Evolutionary conservation across 2,888 invertebrate genomes (phyloP), one percentile per base, ranked within the genome.

Genomic region (Timema podura): DNA sequence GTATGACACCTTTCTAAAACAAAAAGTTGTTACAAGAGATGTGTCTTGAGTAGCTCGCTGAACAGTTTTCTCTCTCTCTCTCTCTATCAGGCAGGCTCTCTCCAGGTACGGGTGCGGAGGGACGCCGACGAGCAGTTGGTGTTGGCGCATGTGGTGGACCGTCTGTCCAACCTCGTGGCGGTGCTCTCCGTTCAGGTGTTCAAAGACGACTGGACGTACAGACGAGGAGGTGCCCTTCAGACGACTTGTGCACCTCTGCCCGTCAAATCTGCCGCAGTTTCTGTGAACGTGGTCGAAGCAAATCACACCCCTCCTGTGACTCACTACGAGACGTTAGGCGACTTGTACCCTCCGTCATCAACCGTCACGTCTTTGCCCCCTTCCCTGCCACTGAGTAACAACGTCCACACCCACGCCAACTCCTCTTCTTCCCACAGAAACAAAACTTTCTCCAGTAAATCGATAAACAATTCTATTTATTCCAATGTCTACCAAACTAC

Each of bases 61-160:
- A 44, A 49, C 11, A 64, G 45, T 51, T 48, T 16, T 61, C 13
- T n/a, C n/a, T 54, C 54, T 61, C 45, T n/a, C 30, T 48, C 74
- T 77, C 30, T 30, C 30, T 30, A 30, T 6, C 76, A 85, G 85
- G 83, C 83, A 73, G 86, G 86, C 45, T 84, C 84, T 5, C 81
- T 87, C 1, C 85, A 87, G 75, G 87, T 87, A 5, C 79, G 87
- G 44, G 83, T 88, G 6, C 78, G 87, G 48, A 78, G 86, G 48
- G 87, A 88, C 77, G 88, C 87, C 6, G 84, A 87, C 77, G 88
- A 88, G 76, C 86, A 87, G 78, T 77, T 85, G 75, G 87, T 88
- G 7, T 78, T 88, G 66, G 83, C 85, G 7, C 85, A 84, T 75
- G 85, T 88, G 15, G 83, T 84, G 75, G 84, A 84, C 75, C 83